Conservation (phyloP, 2,888 invertebrate genomes). For the Cryptocephalus primarius region DNA sequence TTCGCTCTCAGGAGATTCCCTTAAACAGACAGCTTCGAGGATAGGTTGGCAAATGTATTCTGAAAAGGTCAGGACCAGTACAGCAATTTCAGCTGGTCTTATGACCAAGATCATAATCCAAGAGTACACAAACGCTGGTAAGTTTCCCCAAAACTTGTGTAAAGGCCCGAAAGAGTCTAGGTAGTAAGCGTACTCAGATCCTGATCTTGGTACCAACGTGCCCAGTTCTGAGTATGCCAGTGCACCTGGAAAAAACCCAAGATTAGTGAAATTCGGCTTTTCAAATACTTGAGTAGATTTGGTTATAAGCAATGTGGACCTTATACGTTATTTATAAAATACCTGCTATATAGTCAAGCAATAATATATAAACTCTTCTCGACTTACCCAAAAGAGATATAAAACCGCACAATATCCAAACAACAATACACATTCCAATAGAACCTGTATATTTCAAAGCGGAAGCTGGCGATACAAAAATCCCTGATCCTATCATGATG, state of each 20-base stretch:
- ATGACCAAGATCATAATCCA: slow-evolving; percentile 68
- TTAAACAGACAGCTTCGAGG: slow-evolving; percentile 34
- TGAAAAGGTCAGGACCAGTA: slow-evolving; percentile 64
- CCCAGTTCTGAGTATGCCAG: slow-evolving; percentile 73
- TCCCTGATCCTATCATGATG: slow-evolving; percentile 86
- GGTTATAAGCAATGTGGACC: background rate
- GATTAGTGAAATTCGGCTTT: too few species aligned
- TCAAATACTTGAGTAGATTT: background rate
- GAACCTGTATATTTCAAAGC: slow-evolving; percentile 69
- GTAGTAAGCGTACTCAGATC: slow-evolving; percentile 73
- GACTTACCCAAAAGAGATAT: slow-evolving; percentile 62
- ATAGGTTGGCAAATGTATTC: slow-evolving; percentile 64
- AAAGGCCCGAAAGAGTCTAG: slow-evolving; percentile 58
- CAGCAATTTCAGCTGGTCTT: slow-evolving; percentile 68
- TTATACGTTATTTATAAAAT: too few species aligned
- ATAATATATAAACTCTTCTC: background rate
- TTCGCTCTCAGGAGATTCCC: slow-evolving; percentile 30
- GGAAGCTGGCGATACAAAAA: slow-evolving; percentile 73
- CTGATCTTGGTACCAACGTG: slow-evolving; percentile 65
- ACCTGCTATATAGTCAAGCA: too few species aligned
- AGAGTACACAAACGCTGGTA: slow-evolving; percentile 64
- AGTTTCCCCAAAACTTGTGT: slow-evolving; percentile 58
- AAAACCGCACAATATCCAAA: slow-evolving; percentile 70
- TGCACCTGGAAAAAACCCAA: slow-evolving; percentile 48
- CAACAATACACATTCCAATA: slow-evolving; percentile 63